Evolutionary conservation across 2,113 vertebrate genomes (phyloP).

Genomic region (Thermophis baileyi): DNA sequence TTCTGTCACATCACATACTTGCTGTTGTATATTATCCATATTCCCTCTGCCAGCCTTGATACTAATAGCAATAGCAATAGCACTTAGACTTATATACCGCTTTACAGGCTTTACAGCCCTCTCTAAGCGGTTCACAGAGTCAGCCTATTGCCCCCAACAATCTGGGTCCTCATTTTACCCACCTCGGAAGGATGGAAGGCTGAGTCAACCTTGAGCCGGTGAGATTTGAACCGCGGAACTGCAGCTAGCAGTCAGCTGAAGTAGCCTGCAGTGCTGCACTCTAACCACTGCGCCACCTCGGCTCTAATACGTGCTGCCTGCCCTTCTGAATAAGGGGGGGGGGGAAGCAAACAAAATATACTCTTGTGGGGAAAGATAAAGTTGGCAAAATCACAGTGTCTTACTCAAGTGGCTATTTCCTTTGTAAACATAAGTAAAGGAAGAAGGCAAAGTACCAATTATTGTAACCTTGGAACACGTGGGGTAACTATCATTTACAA

Average conservation of each 20-base stretch:
- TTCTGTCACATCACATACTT: not conserved
- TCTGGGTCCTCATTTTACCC: no score
- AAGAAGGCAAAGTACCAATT: constrained; percentile 13
- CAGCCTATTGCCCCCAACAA: no score
- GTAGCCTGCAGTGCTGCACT: no score
- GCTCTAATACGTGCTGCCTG: not conserved
- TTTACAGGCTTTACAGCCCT: no score
- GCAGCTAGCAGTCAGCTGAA: no score
- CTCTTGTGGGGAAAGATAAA: not conserved
- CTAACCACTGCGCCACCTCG: no score
- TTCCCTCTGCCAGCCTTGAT: not conserved
- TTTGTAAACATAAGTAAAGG: constrained; percentile 25
- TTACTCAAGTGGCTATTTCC: constrained; percentile 23
- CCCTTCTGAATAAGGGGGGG: not conserved
- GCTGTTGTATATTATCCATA: not conserved
- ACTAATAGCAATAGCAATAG: no score
- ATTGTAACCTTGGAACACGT: constrained; percentile 19
- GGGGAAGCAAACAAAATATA: not conserved
- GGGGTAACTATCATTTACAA: not conserved
- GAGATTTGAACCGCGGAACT: no score
- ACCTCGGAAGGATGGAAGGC: no score
- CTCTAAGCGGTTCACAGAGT: no score
- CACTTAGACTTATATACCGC: no score
- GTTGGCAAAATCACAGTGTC: constrained; percentile 19
- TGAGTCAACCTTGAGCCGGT: no score